A percentile compares a stretch with the other conserved stretches of the same genome.
These are phyloP conservation scores for Crotalus helleri DNA, from an alignment of 2,113 vertebrate genomes.

Conservation along the genomic window DNA sequence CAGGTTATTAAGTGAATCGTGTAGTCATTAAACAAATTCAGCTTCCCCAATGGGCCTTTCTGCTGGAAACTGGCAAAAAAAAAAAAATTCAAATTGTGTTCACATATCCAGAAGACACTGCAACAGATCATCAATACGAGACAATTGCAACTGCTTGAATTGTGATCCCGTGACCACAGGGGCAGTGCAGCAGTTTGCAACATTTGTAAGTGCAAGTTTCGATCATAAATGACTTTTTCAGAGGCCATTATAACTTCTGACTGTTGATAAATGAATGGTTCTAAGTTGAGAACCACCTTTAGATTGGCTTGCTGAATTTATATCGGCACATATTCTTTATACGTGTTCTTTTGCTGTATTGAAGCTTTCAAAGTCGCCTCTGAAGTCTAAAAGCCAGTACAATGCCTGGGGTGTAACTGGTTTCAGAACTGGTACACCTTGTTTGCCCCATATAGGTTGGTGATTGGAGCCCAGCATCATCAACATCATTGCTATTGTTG, in stretches of 20 bases:
- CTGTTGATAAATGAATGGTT: no score
- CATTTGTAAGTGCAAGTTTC: not conserved
- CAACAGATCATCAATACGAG: no score
- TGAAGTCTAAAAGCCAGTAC: not conserved
- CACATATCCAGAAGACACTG: no score
- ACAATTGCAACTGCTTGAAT: no score
- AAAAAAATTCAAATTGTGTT: no score
- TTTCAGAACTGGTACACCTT: not conserved
- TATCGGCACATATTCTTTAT: not conserved
- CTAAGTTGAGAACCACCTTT: no score
- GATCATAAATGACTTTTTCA: no score
- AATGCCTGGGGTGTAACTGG: not conserved
- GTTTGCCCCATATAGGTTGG: not conserved
- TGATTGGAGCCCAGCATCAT: not conserved
- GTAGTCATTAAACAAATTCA: not conserved
- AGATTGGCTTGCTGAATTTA: not conserved
- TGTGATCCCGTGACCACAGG: no score
- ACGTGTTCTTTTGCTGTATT: not conserved
- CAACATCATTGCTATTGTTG: not conserved
- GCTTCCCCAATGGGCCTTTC: not conserved
- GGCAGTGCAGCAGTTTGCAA: not conserved
- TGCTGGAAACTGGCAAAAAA: no score
- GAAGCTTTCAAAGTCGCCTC: not conserved
- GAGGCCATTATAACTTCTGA: no score
- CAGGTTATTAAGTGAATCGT: not conserved